Base-by-base conservation (phyloP, 2,888 invertebrate species). In the Eumacrocentrus americanus region DNA sequence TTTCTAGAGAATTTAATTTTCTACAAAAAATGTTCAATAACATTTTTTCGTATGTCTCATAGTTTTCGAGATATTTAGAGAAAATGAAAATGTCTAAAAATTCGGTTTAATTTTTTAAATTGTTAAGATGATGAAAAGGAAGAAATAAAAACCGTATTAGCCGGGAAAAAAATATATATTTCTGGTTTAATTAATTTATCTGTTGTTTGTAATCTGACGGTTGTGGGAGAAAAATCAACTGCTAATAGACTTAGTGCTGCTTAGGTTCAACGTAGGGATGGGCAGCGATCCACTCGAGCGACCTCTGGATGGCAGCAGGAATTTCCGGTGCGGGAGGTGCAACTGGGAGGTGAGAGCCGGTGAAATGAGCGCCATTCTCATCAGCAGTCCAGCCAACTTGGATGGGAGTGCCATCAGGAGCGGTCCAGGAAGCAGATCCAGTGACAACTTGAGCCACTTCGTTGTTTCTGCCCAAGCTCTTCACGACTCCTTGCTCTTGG, bases 331-430 rank as follows among this genome's bases (percentile, higher is more conserved):
- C 46, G 3, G 60, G 40, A 20, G 65, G 61, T 3, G 64, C 59
- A 5, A 60, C 63, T 6, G 69, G 69, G 14, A 69, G 53, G 38
- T 67, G 64, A 35, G 54, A 47, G 29, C 69, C 67, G 44, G 56
- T n/a, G 3, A 65, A 60, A 7, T 60, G 53, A 20, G 53, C 63
- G 16, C 65, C 67, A 37, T 62, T 66, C 47, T 64, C 64, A 37
- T 68, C 65, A 22, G 66, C 66, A 37, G 46, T 37, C 62, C 62
- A 66, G 9, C 47, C 52, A 11, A 66, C 12, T 3, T 62, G 38
- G 7, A 66, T 14, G 25, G 61, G 62, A 7, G 62, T 61, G 9
- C 69, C 69, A 51, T 70, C 69, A 3, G 67, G 64, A n/a, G 59
- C 58, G 6, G 35, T 64, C 62, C 62, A 62, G 16, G 44, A 53